Base-by-base conservation (phyloP, 1,140 invertebrate genomes). In the Caenorhabditis inopinata region DNA sequence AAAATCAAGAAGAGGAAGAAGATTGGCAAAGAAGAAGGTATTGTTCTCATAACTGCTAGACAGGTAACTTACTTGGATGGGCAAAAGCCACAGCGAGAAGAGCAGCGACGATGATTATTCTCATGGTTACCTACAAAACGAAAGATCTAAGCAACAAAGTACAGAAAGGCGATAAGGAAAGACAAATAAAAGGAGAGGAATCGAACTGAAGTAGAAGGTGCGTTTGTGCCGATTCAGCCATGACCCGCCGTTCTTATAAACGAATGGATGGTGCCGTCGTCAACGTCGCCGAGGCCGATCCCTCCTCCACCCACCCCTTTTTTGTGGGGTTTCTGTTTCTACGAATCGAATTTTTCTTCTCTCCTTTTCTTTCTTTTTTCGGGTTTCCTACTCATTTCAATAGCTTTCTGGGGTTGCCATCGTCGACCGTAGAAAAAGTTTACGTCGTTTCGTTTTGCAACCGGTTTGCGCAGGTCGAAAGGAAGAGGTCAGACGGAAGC, bases 221-320 rank as follows among this genome's bases (percentile, higher is more conserved):
- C 21, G 58, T 42, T 68, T 68, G 58, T 68, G 32, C n/a, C 58
- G 58, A 42, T 42, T 68, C 58, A 68, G 38, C 58, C 58, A 25
- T 68, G 32, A 68, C 58, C 58, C n/a, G 58, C 38, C 58, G 58
- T 68, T 32, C 58, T 68, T 68, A 38, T 68, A 68, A 68, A 68
- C 58, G 58, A 32, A 38, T 68, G 58, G 32, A 68, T 68, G 58
- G 58, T 68, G 58, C 58, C 58, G 32, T 68, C 25, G 27, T 58
- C 58, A 68, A 68, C 32, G 29, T 68, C 32, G 14, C 38, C 58
- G 58, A 68, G 58, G 58, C 58, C 58, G 58, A 68, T 68, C 58
- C 58, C 58, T 68, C 58, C 51, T 29, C 48, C 27, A 18, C 21
- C 58, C 27, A 11, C 32, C 58, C 58, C 21, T 68, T 68, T 68